Evolutionary conservation across 2,113 vertebrate species (phyloP).

Genomic region (Physeter macrocephalus): DNA sequence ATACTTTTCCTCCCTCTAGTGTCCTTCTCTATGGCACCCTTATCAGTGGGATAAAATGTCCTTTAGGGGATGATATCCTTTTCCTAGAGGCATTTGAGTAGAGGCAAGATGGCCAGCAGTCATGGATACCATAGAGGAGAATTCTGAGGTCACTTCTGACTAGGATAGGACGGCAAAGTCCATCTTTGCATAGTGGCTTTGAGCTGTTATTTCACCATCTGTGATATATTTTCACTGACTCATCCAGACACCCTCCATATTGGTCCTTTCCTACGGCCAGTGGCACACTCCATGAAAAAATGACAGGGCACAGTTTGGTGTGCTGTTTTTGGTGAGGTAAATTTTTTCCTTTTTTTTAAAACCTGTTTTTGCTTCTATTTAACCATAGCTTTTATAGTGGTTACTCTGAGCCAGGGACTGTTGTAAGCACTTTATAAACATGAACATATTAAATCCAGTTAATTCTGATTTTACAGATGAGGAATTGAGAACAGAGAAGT

Average conservation of each 20-base stretch:
- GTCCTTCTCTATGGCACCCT: background rate
- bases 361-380: background rate
- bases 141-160: background rate
- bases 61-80: background rate
- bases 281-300: background rate
- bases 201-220: background rate
- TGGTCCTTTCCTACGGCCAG: background rate
- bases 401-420: background rate
- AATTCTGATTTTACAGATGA: background rate
- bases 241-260: background rate
- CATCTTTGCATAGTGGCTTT: background rate
- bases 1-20: background rate
- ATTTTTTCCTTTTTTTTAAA: background rate
- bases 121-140: background rate
- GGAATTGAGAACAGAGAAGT: background rate
- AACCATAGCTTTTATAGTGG: background rate
- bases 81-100: background rate
- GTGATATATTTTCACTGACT: background rate
- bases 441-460: background rate
- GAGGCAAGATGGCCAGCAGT: background rate
- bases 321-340: background rate
- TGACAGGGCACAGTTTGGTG: background rate
- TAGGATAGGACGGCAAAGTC: background rate
- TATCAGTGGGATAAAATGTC: background rate
- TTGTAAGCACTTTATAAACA: background rate